A percentile compares a stretch with the other conserved stretches of the same genome.
These are phyloP conservation scores for Melitaea athalia DNA, from an alignment of 2,888 invertebrate genomes.

Conservation along the genomic window DNA sequence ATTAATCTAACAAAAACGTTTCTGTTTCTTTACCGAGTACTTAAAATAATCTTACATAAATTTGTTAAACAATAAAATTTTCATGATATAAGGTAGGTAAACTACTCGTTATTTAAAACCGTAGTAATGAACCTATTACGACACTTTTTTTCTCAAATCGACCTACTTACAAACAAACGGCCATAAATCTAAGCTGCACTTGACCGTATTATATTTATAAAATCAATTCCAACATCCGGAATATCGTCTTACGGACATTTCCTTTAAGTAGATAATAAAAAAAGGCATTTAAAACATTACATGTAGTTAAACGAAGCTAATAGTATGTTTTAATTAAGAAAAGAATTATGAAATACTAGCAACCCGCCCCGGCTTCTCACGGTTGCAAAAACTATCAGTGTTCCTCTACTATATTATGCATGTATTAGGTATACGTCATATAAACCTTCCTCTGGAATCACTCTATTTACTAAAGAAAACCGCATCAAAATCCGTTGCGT, in stretches of 20 bases:
- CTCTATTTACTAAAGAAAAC: no score
- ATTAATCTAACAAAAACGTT: neutral
- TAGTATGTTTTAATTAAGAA: neutral
- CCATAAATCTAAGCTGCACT: conserved; percentile 20
- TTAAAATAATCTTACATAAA: neutral
- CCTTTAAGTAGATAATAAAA: neutral
- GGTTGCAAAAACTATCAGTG: no score
- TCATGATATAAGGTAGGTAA: neutral
- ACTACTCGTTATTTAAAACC: no score
- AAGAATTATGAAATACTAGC: no score
- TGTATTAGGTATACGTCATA: no score
- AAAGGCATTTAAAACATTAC: neutral
- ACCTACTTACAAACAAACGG: neutral
- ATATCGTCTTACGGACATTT: conserved; percentile 3
- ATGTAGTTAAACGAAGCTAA: no score
- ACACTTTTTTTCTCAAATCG: neutral
- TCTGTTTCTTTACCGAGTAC: neutral
- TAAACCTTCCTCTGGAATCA: no score
- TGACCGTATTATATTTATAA: conserved; percentile 21
- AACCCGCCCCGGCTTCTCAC: no score
- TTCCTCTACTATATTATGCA: no score
- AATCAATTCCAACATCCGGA: conserved; percentile 7
- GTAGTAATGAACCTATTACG: no score
- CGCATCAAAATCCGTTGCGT: no score
- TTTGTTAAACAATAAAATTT: neutral